Evolutionary conservation across 2,797 vertebrate genomes (phyloP).

Genomic region (Darevskia nairensis): DNA sequence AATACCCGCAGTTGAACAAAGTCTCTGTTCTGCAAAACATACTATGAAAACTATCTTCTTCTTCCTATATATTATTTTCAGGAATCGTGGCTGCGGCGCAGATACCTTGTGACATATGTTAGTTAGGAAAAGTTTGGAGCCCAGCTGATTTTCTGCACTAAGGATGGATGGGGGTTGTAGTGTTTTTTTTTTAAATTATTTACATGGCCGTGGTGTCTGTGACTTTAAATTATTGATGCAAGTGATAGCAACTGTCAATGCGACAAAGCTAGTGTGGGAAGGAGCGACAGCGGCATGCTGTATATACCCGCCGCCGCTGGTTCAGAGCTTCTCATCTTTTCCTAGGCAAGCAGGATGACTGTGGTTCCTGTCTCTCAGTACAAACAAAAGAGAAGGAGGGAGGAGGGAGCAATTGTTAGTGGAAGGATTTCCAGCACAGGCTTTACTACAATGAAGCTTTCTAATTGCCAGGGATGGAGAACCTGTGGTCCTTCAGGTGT

Average conservation of each 20-base stretch:
- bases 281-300: slow-evolving; percentile 9
- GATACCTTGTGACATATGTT: slow-evolving; percentile 39
- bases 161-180: slow-evolving; percentile 46
- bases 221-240: slow-evolving; percentile 72
- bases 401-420: slow-evolving; percentile 40
- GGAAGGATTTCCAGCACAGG: slow-evolving; percentile 38
- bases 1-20: not conserved
- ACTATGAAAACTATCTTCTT: slow-evolving; percentile 32
- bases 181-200: slow-evolving; percentile 69
- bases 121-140: slow-evolving; percentile 49
- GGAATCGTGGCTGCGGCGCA: slow-evolving; percentile 20
- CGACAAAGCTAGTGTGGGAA: slow-evolving; percentile 62
- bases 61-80: slow-evolving; percentile 24
- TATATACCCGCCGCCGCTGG: slow-evolving; percentile 20
- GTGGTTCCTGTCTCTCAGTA: slow-evolving; percentile 23
- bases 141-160: slow-evolving; percentile 49
- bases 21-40: not conserved
- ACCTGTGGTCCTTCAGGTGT: too few species aligned
- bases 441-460: slow-evolving; percentile 45
- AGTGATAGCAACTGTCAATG: slow-evolving; percentile 54
- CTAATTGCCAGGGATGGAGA: slow-evolving; percentile 6
- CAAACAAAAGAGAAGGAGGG: slow-evolving; percentile 28
- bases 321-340: slow-evolving; percentile 38
- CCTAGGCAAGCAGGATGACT: slow-evolving; percentile 43
- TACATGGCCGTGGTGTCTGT: slow-evolving; percentile 49